Conservation (phyloP, 2,888 invertebrate species). For the Catocala nupta region DNA sequence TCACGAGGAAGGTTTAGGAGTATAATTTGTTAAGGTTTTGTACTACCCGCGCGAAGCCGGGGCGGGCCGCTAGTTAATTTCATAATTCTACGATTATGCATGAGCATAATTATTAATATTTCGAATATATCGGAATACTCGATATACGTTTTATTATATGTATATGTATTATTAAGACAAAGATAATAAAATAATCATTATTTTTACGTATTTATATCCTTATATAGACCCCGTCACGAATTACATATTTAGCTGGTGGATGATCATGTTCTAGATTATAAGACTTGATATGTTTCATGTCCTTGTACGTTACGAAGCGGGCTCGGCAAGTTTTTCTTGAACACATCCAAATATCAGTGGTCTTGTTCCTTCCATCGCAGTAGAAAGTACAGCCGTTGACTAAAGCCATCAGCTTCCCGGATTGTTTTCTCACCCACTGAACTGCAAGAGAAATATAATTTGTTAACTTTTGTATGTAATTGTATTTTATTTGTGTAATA, state of each 20-base stretch:
- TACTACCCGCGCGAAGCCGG: no score
- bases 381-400: constrained; percentile 60
- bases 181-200: background rate
- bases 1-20: no score
- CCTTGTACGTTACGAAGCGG: constrained; percentile 2
- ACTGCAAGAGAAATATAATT: constrained; percentile 28
- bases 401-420: constrained; percentile 55
- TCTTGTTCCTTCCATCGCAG: constrained; percentile 9
- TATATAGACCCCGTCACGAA: background rate
- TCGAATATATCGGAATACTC: no score
- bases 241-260: background rate
- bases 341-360: constrained; percentile 18
- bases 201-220: background rate
- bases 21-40: no score
- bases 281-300: background rate
- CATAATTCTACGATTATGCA: no score
- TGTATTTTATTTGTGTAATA: no score
- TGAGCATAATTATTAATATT: no score
- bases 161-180: no score
- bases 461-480: no score
- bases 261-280: background rate
- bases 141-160: no score
- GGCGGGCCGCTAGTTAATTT: no score
- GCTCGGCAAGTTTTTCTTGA: background rate
- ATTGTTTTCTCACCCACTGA: constrained; percentile 41